phyloP scores from a whole-genome alignment of 2,113 vertebrate species.

The Lampris incognitus region DNA sequence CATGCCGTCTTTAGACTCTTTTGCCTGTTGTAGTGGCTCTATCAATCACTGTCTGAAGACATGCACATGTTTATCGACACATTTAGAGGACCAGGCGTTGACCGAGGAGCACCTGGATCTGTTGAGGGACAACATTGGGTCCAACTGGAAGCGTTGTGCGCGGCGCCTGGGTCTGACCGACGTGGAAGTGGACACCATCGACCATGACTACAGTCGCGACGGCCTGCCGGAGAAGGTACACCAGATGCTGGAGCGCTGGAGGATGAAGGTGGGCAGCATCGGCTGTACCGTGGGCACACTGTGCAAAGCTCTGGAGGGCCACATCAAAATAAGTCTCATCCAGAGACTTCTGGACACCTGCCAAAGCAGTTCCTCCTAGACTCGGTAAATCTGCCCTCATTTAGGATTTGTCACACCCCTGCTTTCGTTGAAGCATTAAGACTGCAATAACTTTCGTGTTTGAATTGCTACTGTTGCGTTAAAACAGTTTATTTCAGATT shows the following conservation, averaged over 20 bases:
- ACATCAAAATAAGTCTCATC: conserved; percentile 81
- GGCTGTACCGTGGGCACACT: conserved; percentile 90
- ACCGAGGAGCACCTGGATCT: conserved; percentile 85
- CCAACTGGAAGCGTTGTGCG: conserved; percentile 89
- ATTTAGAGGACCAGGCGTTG: conserved; percentile 71
- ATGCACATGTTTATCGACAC: not conserved
- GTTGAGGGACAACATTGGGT: conserved; percentile 87
- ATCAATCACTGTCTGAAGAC: not conserved
- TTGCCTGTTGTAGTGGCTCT: too few relatives aligned
- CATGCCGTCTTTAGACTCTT: too few relatives aligned
- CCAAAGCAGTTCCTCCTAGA: not conserved
- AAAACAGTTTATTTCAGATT: not conserved
- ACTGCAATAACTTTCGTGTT: not conserved
- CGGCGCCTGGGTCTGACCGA: conserved; percentile 86
- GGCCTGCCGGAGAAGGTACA: conserved; percentile 93
- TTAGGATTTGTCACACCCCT: not conserved
- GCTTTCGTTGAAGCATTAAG: not conserved
- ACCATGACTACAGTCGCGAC: conserved; percentile 88
- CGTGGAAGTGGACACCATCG: conserved; percentile 91
- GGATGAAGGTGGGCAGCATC: conserved; percentile 88
- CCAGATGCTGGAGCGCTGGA: conserved; percentile 92
- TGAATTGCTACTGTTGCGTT: not conserved
- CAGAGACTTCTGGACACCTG: conserved; percentile 68
- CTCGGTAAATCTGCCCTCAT: not conserved
- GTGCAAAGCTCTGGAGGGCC: conserved; percentile 81